Percentiles rank a stretch among this genome's conserved stretches.
These are phyloP conservation scores for Acropternis orthonyx DNA, from an alignment of 2,797 vertebrate genomes.

Conservation along the genomic window DNA sequence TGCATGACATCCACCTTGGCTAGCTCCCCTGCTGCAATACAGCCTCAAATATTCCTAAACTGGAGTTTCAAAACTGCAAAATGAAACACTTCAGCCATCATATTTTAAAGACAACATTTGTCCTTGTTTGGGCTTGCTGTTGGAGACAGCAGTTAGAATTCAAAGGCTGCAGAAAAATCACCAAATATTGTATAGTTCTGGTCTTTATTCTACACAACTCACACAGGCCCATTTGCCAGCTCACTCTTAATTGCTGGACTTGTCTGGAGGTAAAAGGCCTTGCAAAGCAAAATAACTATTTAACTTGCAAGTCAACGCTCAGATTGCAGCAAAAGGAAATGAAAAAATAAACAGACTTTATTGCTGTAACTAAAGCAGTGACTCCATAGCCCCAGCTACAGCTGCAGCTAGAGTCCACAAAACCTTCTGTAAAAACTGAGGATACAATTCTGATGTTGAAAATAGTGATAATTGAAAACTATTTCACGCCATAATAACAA, in stretches of 20 bases:
- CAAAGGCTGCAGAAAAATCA: constrained; percentile 23
- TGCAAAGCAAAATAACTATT: constrained; percentile 56
- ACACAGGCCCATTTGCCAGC: constrained; percentile 19
- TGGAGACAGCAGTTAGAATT: constrained; percentile 3
- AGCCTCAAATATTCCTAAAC: constrained; percentile 16
- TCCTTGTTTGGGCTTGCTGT: constrained; percentile 17
- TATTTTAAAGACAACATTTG: constrained; percentile 39
- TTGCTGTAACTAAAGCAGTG: constrained; percentile 5
- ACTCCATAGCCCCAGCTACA: not conserved
- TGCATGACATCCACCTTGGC: constrained; percentile 29
- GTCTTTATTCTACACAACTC: not conserved
- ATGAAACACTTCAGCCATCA: constrained; percentile 22
- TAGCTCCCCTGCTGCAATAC: constrained; percentile 23
- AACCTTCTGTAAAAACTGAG: not conserved
- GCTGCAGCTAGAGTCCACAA: not conserved
- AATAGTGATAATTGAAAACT: not conserved
- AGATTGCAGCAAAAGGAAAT: constrained; percentile 36
- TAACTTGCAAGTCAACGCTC: constrained; percentile 61
- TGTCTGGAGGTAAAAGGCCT: constrained; percentile 30
- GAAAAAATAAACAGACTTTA: constrained; percentile 44
- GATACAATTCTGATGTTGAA: not conserved
- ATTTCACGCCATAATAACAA: not conserved
- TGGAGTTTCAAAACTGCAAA: constrained; percentile 30
- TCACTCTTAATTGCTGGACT: constrained; percentile 48
- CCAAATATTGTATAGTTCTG: not conserved